A percentile compares a stretch with the other conserved stretches of the same genome.
Evolutionary conservation across 2,888 invertebrate genomes (phyloP).

Genomic region (Nymphalis c-album): DNA sequence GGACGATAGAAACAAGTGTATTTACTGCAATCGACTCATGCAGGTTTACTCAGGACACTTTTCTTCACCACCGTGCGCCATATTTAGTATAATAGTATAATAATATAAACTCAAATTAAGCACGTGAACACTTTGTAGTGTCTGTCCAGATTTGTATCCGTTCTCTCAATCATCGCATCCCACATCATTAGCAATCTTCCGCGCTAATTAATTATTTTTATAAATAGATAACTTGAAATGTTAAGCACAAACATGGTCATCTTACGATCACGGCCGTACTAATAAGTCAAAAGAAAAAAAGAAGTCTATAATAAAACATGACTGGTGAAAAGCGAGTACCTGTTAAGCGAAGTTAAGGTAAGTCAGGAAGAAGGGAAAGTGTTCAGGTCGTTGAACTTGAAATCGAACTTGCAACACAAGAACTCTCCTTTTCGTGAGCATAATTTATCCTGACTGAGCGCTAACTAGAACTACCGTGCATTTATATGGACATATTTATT

Average conservation of each 20-base stretch:
- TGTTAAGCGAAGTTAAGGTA: constrained; percentile 27
- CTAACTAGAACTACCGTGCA: neutral
- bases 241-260: neutral
- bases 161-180: too few species aligned
- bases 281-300: neutral
- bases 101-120: too few species aligned
- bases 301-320: neutral
- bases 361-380: constrained; percentile 43
- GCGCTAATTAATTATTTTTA: too few species aligned
- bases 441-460: constrained; percentile 27
- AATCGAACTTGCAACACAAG: constrained; percentile 24
- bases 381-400: constrained; percentile 36
- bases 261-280: neutral
- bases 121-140: too few species aligned
- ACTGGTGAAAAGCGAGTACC: constrained; percentile 11
- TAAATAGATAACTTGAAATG: too few species aligned
- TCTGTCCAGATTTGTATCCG: too few species aligned
- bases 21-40: too few species aligned
- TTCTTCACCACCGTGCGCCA: too few species aligned
- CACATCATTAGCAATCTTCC: too few species aligned
- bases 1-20: too few species aligned
- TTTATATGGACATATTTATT: constrained; percentile 6
- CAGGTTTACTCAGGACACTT: too few species aligned
- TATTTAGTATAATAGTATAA: too few species aligned
- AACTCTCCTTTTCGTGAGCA: constrained; percentile 36